Evolutionary conservation across 2,888 invertebrate species (phyloP).

Genomic region (Cerceris ruficornis): DNA sequence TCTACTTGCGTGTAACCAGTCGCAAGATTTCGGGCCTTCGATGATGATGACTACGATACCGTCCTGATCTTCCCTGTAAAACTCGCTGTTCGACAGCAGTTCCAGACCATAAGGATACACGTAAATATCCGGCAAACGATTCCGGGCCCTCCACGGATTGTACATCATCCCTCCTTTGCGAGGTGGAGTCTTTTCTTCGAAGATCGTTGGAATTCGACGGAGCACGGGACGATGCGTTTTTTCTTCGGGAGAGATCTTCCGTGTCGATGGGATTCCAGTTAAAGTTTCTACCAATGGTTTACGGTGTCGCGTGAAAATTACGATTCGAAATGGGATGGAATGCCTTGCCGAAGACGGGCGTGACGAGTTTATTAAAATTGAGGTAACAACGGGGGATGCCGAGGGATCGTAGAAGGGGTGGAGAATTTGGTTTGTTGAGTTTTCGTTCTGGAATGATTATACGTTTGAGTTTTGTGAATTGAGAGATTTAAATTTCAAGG

Average conservation of each 20-base stretch:
- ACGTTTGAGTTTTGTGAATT: no score
- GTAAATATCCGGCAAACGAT: slow-evolving; percentile 54
- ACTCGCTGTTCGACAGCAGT: slow-evolving; percentile 64
- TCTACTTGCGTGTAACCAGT: slow-evolving; percentile 66
- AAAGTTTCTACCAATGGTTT: slow-evolving; percentile 29
- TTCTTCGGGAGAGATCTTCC: slow-evolving; percentile 41
- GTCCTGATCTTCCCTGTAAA: slow-evolving; percentile 55
- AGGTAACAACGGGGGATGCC: no score
- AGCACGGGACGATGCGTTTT: slow-evolving; percentile 27
- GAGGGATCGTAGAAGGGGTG: slow-evolving; percentile 9
- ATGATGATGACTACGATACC: slow-evolving; percentile 56
- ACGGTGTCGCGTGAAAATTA: slow-evolving; percentile 54
- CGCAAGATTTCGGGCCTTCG: slow-evolving; percentile 39
- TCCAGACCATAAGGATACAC: slow-evolving; percentile 47
- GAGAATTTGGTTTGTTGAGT: neutral
- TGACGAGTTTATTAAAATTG: slow-evolving; percentile 64
- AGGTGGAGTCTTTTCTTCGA: slow-evolving; percentile 30
- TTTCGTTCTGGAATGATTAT: no score
- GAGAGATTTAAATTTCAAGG: no score
- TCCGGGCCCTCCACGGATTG: slow-evolving; percentile 12
- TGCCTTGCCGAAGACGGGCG: slow-evolving; percentile 18
- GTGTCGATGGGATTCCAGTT: slow-evolving; percentile 37
- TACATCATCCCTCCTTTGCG: slow-evolving; percentile 39
- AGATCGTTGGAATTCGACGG: slow-evolving; percentile 53
- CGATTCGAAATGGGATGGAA: slow-evolving; percentile 35